These are phyloP conservation scores for Emydocephalus ijimae DNA, from an alignment of 2,113 vertebrate species.

Conservation along the genomic window DNA sequence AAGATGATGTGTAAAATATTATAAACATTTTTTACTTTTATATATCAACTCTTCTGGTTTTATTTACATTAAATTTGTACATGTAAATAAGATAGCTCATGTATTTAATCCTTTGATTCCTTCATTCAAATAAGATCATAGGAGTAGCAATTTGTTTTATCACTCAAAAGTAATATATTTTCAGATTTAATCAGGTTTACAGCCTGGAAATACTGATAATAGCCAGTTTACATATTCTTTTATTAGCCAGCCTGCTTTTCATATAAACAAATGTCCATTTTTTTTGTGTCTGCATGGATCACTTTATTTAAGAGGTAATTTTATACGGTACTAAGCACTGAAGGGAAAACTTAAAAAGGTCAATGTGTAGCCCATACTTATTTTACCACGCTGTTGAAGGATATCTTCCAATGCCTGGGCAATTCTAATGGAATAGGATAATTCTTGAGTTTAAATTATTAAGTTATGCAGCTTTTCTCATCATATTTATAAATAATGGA, in stretches of 20 bases:
- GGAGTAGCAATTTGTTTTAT: neutral
- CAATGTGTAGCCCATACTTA: neutral
- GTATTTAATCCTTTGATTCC: neutral
- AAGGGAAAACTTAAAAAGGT: neutral
- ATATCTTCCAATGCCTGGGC: neutral
- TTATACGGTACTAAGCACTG: neutral
- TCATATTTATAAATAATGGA: neutral
- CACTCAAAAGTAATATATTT: neutral
- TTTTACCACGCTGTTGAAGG: neutral
- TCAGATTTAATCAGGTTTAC: neutral
- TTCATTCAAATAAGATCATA: neutral
- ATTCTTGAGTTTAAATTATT: neutral
- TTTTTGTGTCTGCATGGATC: neutral
- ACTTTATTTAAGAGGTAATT: neutral
- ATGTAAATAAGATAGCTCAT: neutral
- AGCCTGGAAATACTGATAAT: neutral
- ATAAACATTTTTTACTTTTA: neutral
- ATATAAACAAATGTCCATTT: neutral
- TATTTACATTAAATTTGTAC: neutral
- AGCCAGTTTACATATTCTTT: neutral
- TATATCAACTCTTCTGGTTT: neutral
- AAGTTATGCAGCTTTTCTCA: conserved; percentile 1
- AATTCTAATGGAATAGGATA: neutral
- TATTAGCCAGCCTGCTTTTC: neutral
- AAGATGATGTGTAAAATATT: neutral